phyloP scores from a whole-genome alignment of 2,797 vertebrate genomes.

The Neopelma chrysocephalum region DNA sequence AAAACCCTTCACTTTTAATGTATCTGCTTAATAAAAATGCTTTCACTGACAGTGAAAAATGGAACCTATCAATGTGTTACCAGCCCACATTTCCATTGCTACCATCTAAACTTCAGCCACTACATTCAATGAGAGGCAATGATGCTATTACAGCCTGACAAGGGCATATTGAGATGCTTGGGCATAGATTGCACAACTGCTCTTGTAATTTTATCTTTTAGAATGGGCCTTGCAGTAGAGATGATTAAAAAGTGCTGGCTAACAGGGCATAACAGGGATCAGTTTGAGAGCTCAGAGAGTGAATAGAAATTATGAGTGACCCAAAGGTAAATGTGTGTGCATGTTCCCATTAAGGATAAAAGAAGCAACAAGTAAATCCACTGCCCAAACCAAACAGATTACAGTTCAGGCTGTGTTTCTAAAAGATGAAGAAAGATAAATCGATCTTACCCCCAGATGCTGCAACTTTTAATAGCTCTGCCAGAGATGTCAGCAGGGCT shows the following conservation, averaged over 20 bases:
- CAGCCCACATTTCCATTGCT: not conserved
- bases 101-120: not conserved
- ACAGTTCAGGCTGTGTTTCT: not conserved
- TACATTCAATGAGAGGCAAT: not conserved
- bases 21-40: slow-evolving; percentile 38
- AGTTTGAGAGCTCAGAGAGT: not conserved
- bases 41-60: slow-evolving; percentile 60
- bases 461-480: not conserved
- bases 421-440: not conserved
- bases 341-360: not conserved
- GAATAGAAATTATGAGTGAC: not conserved
- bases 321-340: not conserved
- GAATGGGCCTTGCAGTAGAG: not conserved
- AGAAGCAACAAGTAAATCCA: slow-evolving; percentile 11
- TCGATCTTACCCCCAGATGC: not conserved
- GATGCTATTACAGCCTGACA: not conserved
- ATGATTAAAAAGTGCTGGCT: not conserved
- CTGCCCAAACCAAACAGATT: not conserved
- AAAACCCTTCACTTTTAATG: slow-evolving; percentile 22
- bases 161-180: slow-evolving; percentile 25
- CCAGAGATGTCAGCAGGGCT: not conserved
- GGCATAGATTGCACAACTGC: not conserved
- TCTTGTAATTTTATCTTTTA: not conserved
- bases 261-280: not conserved
- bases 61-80: not conserved